These are phyloP conservation scores for Heliocidaris tuberculata DNA, from an alignment of 35 echinoderm and acorn worm genomes.

Conservation along the genomic window DNA sequence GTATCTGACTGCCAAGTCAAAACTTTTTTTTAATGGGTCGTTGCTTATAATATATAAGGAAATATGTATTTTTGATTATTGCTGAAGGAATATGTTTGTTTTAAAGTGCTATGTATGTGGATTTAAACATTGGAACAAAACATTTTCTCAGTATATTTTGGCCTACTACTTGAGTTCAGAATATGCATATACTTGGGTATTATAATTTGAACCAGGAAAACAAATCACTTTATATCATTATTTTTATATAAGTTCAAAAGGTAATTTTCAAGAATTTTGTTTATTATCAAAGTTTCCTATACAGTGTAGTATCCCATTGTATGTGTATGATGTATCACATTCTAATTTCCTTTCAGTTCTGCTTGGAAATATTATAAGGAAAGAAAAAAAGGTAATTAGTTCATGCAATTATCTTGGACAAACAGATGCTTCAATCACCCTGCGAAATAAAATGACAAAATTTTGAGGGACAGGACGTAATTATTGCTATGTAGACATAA, in stretches of 20 bases:
- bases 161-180: no score
- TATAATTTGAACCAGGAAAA: background rate
- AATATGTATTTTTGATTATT: no score
- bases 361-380: background rate
- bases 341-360: background rate
- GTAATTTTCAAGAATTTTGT: no score
- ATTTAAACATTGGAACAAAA: no score
- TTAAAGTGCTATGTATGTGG: no score
- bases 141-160: no score
- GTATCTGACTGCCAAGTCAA: no score
- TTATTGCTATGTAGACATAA: background rate
- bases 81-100: no score
- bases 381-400: background rate
- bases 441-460: background rate
- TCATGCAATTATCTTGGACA: conserved; percentile 3
- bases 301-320: background rate
- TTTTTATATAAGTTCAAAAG: background rate
- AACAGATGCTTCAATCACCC: background rate
- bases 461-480: conserved; percentile 1
- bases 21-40: no score
- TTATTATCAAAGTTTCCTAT: no score
- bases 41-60: no score
- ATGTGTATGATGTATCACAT: background rate
- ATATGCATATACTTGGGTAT: no score
- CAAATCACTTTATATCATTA: background rate